Conservation (phyloP, 1,140 invertebrate species). For the Hycleus phaleratus region DNA sequence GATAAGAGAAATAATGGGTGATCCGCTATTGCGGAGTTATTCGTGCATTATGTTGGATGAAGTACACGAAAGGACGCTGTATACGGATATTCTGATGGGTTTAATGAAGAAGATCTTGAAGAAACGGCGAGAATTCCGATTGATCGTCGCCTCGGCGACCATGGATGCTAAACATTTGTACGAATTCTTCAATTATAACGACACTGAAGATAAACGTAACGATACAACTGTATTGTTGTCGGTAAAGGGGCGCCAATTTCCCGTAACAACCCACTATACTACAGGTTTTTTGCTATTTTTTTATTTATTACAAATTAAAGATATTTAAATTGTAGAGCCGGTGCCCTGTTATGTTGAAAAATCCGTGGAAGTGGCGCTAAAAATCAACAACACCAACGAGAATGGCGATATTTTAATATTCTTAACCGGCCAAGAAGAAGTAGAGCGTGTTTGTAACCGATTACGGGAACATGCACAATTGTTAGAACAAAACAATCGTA, state of each 20-base stretch:
- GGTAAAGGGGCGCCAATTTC: constrained; percentile 82
- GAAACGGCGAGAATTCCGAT: constrained; percentile 75
- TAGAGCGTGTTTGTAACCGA: constrained; percentile 62
- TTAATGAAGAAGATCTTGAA: constrained; percentile 88
- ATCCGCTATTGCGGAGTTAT: constrained; percentile 85
- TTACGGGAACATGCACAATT: constrained; percentile 56
- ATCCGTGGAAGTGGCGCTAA: constrained; percentile 78
- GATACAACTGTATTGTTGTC: constrained; percentile 78
- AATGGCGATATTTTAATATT: constrained; percentile 88
- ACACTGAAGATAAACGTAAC: constrained; percentile 44
- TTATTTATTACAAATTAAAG: not conserved
- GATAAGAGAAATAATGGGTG: constrained; percentile 88
- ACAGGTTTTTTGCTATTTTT: constrained; percentile 42
- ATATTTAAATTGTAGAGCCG: constrained; percentile 53
- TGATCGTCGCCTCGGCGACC: constrained; percentile 93
- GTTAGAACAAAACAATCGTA: constrained; percentile 40
- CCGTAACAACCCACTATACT: constrained; percentile 81
- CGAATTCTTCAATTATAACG: constrained; percentile 81
- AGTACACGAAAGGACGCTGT: constrained; percentile 87
- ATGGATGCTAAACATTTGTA: constrained; percentile 82
- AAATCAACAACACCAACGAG: constrained; percentile 78
- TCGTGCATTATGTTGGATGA: constrained; percentile 92
- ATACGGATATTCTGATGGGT: constrained; percentile 92
- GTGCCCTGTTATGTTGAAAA: constrained; percentile 85
- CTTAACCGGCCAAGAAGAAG: constrained; percentile 90